Evolutionary conservation across 35 echinoderm and acorn worm genomes (phyloP), one percentile per base, ranked within the genome.

Genomic region (Hemicentrotus pulcherrimus): DNA sequence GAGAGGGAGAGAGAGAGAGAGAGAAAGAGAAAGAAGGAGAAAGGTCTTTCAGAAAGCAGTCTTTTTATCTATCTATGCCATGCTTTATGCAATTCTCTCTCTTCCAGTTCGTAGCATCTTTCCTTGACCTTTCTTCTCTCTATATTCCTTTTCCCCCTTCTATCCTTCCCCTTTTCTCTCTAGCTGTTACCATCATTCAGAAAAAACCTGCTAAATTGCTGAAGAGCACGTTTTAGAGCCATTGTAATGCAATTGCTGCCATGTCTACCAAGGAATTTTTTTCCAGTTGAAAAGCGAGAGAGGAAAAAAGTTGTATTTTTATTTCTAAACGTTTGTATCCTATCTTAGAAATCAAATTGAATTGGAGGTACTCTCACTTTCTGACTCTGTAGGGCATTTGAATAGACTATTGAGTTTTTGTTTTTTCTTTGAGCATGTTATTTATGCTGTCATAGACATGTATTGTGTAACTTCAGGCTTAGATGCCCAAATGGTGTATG

Each of bases 361-460:
- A 78, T 78, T 28, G 65, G 5, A 78, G 65, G 65, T 78, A 78
- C 65, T 78, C 65, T 18, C 65, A 78, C 65, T 78, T 78, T 78
- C 65, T 28, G 24, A 78, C 65, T 78, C 50, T 78, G 24, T 78
- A 30, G n/a, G 19, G 22, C 28, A 78, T 78, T 78, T 78, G 65
- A 78, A 78, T 78, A 78, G 65, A 28, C 65, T 78, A 78, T 78
- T 78, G 65, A 22, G 28, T 78, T 78, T 78, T 78, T 4, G 3
- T 78, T 28, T 78, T 78, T 28, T 78, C 65, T 78, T 28, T 78
- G 19, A 78, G 19, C 24, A 28, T 28, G 65, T n/a, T 78, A 78
- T 78, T 78, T 28, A 78, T 78, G 65, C 65, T n/a, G 65, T n/a
- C 65, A n/a, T n/a, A 78, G 65, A 78, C 65, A 78, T 78, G 65